Conservation (phyloP, 2,797 vertebrate species). For the Syngnathus rostellatus region DNA sequence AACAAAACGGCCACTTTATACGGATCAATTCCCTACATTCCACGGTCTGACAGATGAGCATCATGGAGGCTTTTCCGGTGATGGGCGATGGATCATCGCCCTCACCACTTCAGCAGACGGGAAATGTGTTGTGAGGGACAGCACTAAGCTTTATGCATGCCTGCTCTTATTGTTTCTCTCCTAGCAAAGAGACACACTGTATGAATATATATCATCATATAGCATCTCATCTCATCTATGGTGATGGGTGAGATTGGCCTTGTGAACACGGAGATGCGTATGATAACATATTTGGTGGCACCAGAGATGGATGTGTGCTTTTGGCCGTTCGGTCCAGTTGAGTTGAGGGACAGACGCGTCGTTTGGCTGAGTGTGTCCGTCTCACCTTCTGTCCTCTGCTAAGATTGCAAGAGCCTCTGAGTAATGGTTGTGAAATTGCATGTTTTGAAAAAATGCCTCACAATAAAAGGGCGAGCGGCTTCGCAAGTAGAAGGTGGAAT, state of each 20-base stretch:
- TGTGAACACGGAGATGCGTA: too few species aligned
- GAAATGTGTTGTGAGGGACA: conserved; percentile 44
- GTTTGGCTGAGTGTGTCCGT: conserved; percentile 48
- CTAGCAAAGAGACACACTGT: background rate
- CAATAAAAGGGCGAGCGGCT: background rate
- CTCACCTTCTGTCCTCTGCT: conserved; percentile 39
- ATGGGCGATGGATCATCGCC: conserved; percentile 45
- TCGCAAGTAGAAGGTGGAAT: background rate
- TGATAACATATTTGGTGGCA: conserved; percentile 23
- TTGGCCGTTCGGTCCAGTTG: conserved; percentile 39
- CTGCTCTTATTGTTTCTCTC: background rate
- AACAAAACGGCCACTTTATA: conserved; percentile 32
- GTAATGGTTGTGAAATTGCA: background rate
- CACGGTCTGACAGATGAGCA: conserved; percentile 41
- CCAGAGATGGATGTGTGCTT: conserved; percentile 49
- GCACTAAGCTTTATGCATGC: conserved; percentile 4
- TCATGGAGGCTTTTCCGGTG: conserved; percentile 36
- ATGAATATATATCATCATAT: background rate
- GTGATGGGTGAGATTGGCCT: conserved; percentile 17
- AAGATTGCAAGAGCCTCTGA: conserved; percentile 30
- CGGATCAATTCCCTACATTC: conserved; percentile 51
- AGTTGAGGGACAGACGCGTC: conserved; percentile 56
- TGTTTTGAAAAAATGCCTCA: background rate
- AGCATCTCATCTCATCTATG: background rate
- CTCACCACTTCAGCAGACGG: conserved; percentile 35